These are phyloP conservation scores for Ammodytes dubius DNA, from an alignment of 2,113 vertebrate species.

Conservation along the genomic window DNA sequence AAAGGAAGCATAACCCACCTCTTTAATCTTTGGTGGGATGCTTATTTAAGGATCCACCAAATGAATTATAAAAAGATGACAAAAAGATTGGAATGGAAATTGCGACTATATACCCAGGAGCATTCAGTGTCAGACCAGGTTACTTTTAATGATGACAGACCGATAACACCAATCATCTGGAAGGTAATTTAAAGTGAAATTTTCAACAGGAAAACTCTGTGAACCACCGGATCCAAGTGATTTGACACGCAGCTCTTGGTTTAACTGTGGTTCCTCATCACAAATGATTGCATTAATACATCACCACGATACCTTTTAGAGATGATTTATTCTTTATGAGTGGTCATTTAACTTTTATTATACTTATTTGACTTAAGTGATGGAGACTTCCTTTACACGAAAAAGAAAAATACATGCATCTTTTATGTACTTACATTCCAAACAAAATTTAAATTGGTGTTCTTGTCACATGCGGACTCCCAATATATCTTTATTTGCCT, in stretches of 20 bases:
- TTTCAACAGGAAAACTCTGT: slow-evolving; percentile 33
- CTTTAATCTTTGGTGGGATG: slow-evolving; percentile 36
- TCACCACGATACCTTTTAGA: slow-evolving; percentile 10
- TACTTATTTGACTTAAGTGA: slow-evolving; percentile 6
- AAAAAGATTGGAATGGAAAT: slow-evolving; percentile 44
- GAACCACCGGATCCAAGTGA: slow-evolving; percentile 21
- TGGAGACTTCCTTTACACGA: not conserved
- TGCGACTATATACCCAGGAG: slow-evolving; percentile 20
- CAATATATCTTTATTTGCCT: slow-evolving; percentile 11
- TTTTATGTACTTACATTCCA: not conserved
- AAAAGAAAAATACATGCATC: slow-evolving; percentile 7
- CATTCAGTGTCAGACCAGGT: slow-evolving; percentile 50
- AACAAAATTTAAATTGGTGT: not conserved
- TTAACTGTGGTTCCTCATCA: not conserved
- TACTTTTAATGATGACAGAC: slow-evolving; percentile 48
- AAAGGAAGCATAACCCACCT: slow-evolving; percentile 16
- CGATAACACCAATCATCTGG: slow-evolving; percentile 50
- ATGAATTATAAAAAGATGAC: slow-evolving; percentile 50
- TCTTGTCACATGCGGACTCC: not conserved
- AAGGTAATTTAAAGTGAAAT: slow-evolving; percentile 35
- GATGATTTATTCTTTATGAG: not conserved
- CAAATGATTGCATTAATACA: slow-evolving; percentile 18
- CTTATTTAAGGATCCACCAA: slow-evolving; percentile 48
- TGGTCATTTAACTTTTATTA: not conserved
- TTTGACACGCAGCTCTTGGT: slow-evolving; percentile 30